Conservation (phyloP, 2,113 vertebrate species). For the Callithrix jacchus region DNA sequence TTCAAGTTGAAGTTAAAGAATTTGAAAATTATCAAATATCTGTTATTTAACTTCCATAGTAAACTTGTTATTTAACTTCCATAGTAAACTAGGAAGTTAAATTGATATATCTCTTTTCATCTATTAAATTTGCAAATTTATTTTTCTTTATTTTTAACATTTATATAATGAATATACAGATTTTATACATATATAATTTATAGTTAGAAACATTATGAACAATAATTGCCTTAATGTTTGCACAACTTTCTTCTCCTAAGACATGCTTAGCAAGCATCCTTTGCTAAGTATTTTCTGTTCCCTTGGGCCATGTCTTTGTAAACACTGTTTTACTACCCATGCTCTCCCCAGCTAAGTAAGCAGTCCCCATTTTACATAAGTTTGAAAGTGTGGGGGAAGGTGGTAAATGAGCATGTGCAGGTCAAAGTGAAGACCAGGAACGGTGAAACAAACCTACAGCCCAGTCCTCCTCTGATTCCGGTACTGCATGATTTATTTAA, state of each 20-base stretch:
- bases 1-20: not conserved
- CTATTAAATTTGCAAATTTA: not conserved
- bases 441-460: fast-evolving
- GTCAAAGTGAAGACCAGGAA: not conserved
- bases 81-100: not conserved
- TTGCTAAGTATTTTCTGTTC: not conserved
- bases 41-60: not conserved
- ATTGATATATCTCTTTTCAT: not conserved
- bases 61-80: not conserved
- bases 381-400: not conserved
- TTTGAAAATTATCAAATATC: not conserved
- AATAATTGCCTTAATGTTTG: not conserved
- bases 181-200: not conserved
- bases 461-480: not conserved
- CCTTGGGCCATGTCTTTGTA: not conserved
- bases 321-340: not conserved
- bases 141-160: not conserved
- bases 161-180: not conserved
- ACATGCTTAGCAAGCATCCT: not conserved
- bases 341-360: not conserved
- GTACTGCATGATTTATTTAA: not conserved
- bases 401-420: not conserved
- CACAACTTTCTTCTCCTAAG: not conserved
- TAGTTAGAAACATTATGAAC: not conserved
- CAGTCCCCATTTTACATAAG: not conserved